Evolutionary conservation across 2,888 invertebrate species (phyloP).

Genomic region (Nomada ferruginata): DNA sequence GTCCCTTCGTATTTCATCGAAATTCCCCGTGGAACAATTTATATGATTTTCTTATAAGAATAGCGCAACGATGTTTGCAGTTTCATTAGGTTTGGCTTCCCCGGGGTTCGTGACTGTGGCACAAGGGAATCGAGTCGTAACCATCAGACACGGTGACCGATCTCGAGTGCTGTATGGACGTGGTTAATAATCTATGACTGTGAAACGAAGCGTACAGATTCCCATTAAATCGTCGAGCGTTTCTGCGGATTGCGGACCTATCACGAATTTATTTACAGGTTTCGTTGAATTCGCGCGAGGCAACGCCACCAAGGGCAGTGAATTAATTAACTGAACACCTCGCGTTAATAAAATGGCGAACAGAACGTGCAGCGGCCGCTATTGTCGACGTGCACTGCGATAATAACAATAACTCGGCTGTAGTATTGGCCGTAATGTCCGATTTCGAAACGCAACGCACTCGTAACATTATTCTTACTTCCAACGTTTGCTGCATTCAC

Average conservation of each 20-base stretch:
- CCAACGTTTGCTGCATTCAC: neutral
- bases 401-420: conserved; percentile 43
- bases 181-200: conserved; percentile 66
- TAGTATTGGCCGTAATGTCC: conserved; percentile 35
- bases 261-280: neutral
- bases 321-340: conserved; percentile 31
- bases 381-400: conserved; percentile 24
- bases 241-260: neutral
- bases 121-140: conserved; percentile 32
- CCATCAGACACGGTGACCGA: conserved; percentile 31
- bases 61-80: neutral
- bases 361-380: neutral
- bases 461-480: conserved; percentile 41
- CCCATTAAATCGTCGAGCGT: conserved; percentile 1
- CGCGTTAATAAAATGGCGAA: conserved; percentile 21
- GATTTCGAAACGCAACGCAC: conserved; percentile 29
- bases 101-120: neutral
- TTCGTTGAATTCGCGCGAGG: neutral
- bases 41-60: no score
- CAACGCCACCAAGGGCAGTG: neutral
- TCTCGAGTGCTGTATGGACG: conserved; percentile 42
- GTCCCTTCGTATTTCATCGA: no score
- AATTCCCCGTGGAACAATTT: no score
- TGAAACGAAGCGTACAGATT: conserved; percentile 72
- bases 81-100: neutral